Conservation (phyloP, 1,140 invertebrate genomes). For the Leptinotarsa defecta region DNA sequence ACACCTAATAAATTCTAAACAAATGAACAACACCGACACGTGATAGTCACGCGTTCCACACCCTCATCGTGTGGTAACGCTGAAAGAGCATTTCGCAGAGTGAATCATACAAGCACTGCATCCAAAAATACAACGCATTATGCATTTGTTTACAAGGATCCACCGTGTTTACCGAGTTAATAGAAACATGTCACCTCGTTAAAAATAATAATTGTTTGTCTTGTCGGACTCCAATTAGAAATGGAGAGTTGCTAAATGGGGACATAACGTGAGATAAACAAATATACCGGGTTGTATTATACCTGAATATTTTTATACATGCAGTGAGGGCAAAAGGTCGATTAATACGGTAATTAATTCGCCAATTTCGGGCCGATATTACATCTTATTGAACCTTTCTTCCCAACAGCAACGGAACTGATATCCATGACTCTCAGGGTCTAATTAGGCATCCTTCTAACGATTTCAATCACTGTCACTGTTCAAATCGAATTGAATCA, state of each 20-base stretch:
- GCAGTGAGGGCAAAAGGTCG: too few relatives aligned
- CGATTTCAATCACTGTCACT: too few relatives aligned
- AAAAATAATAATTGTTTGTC: constrained; percentile 9
- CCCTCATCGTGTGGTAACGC: constrained; percentile 13
- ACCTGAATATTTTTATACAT: too few relatives aligned
- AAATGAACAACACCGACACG: constrained; percentile 13
- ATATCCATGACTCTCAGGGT: too few relatives aligned
- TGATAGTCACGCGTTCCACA: constrained; percentile 9
- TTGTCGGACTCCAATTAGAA: neutral
- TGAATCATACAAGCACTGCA: constrained; percentile 11
- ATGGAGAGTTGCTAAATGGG: neutral
- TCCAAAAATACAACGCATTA: constrained; percentile 3
- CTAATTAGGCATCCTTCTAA: too few relatives aligned
- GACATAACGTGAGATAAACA: constrained; percentile 1
- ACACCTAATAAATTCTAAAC: constrained; percentile 18
- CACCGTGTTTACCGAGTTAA: neutral
- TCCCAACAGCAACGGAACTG: too few relatives aligned
- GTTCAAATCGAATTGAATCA: too few relatives aligned
- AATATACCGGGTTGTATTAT: neutral
- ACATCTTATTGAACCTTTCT: too few relatives aligned
- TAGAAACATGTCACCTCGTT: neutral
- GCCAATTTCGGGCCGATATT: too few relatives aligned
- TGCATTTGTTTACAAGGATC: constrained; percentile 5
- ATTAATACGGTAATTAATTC: too few relatives aligned
- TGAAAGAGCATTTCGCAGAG: neutral